Conservation (phyloP, 2,797 vertebrate species). For the Gymnoscopelus braueri region DNA sequence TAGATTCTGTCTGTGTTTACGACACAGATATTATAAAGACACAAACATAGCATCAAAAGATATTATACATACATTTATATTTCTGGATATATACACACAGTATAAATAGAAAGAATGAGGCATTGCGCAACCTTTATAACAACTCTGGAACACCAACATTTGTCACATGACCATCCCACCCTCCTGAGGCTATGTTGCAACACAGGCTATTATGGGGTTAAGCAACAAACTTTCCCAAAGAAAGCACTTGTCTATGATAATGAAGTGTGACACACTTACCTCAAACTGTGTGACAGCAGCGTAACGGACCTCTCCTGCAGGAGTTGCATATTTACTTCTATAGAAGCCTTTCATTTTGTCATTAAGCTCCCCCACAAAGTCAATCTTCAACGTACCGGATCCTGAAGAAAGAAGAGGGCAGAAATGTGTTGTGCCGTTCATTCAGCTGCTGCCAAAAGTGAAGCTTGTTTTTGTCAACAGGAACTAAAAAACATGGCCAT, state of each 20-base stretch:
- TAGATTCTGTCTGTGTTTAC: background rate
- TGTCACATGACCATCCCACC: constrained; percentile 28
- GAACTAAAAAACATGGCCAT: background rate
- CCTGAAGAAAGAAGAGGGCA: constrained; percentile 75
- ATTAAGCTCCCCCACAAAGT: constrained; percentile 97
- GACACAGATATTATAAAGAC: constrained; percentile 1
- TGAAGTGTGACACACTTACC: constrained; percentile 74
- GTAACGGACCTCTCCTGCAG: constrained; percentile 90
- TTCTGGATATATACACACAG: background rate
- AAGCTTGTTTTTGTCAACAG: constrained; percentile 24
- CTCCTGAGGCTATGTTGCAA: constrained; percentile 31
- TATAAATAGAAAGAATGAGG: constrained; percentile 7
- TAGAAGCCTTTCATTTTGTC: constrained; percentile 99
- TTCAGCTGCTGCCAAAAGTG: constrained; percentile 7
- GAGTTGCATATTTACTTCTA: constrained; percentile 93
- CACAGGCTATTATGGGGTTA: constrained; percentile 15
- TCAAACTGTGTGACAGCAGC: constrained; percentile 99
- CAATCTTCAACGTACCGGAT: constrained; percentile 92
- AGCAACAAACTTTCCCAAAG: constrained; percentile 29
- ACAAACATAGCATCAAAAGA: constrained; percentile 10
- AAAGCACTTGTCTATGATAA: background rate
- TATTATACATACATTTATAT: too few species aligned
- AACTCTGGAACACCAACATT: constrained; percentile 1
- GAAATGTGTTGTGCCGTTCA: constrained; percentile 23
- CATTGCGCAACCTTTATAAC: constrained; percentile 15